These are phyloP conservation scores for Micropoecilia bifurca DNA, from an alignment of 2,797 vertebrate species.

Conservation along the genomic window DNA sequence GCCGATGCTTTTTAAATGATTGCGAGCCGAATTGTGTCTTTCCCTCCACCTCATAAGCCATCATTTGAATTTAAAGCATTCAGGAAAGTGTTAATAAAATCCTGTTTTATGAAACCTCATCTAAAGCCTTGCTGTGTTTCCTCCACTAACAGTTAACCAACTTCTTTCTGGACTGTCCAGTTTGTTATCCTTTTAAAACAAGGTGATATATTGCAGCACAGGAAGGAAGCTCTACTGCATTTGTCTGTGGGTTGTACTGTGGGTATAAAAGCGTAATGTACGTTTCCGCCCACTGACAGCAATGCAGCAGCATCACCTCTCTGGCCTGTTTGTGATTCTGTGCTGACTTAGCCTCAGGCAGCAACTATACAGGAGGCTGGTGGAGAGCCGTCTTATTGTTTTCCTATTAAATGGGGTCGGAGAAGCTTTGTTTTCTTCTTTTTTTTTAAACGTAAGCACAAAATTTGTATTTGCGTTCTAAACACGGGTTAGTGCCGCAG, in stretches of 20 bases:
- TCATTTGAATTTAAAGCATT: not conserved
- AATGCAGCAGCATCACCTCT: conserved; percentile 16
- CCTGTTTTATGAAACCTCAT: not conserved
- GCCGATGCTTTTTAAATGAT: not conserved
- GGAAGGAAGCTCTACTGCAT: not conserved
- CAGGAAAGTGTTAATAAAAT: not conserved
- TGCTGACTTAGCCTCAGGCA: not conserved
- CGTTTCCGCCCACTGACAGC: conserved; percentile 10
- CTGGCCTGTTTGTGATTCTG: conserved; percentile 6
- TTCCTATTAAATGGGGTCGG: conserved; percentile 17
- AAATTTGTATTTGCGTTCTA: not conserved
- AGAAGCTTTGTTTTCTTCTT: not conserved
- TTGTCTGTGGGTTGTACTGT: not conserved
- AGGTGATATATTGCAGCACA: not conserved
- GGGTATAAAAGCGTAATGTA: conserved; percentile 1
- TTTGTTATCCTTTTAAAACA: not conserved
- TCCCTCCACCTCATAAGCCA: not conserved
- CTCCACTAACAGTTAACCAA: not conserved
- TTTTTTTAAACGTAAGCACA: not conserved
- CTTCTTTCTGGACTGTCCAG: not conserved
- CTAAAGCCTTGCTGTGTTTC: no score
- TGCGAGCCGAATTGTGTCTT: not conserved
- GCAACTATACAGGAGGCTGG: not conserved
- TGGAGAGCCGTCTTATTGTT: conserved; percentile 7
- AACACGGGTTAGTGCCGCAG: not conserved